These are phyloP conservation scores for Nasonovia ribisnigri DNA, from an alignment of 2,888 invertebrate genomes.

Conservation along the genomic window DNA sequence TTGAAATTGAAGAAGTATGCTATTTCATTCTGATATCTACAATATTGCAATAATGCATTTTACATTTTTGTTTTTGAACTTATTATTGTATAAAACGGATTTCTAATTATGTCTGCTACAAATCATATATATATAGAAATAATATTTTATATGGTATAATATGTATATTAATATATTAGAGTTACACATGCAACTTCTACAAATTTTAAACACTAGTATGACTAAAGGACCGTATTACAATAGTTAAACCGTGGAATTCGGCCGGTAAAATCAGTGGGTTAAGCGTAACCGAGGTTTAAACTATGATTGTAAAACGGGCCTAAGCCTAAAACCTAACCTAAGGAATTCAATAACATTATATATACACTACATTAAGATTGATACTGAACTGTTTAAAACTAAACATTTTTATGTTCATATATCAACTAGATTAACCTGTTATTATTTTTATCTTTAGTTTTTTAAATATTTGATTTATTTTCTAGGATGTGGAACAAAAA, in stretches of 20 bases:
- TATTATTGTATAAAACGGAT: background rate
- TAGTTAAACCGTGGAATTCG: too few relatives aligned
- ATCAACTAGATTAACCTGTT: background rate
- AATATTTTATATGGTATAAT: background rate
- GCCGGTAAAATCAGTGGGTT: too few relatives aligned
- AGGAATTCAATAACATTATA: background rate
- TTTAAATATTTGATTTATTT: slow-evolving; percentile 69
- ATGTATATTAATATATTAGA: background rate
- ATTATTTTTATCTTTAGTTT: slow-evolving; percentile 32
- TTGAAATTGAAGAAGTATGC: too few relatives aligned
- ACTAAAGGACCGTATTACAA: too few relatives aligned
- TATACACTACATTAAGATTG: background rate
- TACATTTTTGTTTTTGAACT: background rate
- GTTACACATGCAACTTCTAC: background rate
- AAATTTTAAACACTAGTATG: background rate
- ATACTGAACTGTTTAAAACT: background rate
- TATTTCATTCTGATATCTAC: too few relatives aligned
- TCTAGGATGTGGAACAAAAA: slow-evolving; percentile 96
- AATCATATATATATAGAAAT: background rate
- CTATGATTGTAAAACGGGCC: too few relatives aligned
- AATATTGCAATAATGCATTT: too few relatives aligned
- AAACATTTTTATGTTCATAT: background rate
- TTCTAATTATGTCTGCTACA: background rate
- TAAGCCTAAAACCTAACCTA: too few relatives aligned
- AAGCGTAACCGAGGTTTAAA: too few relatives aligned